Evolutionary conservation across 1,140 invertebrate species (phyloP).

Genomic region (Micrasema longulum): DNA sequence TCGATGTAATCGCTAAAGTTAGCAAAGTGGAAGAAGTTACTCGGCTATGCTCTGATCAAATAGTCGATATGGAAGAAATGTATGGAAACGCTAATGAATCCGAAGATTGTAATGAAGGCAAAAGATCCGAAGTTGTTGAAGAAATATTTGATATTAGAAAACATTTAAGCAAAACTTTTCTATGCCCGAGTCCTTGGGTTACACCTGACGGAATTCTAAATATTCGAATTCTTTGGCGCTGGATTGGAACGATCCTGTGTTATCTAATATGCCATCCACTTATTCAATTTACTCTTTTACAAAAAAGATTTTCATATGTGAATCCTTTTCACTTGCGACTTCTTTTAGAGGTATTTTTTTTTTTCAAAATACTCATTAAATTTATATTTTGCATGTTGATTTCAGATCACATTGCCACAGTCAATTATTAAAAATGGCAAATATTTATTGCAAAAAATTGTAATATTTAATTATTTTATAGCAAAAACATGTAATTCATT

Average conservation of each 20-base stretch:
- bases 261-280: constrained; percentile 73
- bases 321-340: constrained; percentile 56
- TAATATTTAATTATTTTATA: not conserved
- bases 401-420: not conserved
- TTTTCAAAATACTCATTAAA: not conserved
- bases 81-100: not conserved
- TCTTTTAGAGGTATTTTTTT: constrained; percentile 43
- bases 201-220: constrained; percentile 78
- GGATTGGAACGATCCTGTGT: constrained; percentile 73
- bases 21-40: not conserved
- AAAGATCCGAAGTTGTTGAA: not conserved
- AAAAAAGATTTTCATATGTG: constrained; percentile 64
- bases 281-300: constrained; percentile 64
- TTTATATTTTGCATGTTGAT: not conserved
- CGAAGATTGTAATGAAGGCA: not conserved
- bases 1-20: not conserved
- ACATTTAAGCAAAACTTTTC: not conserved
- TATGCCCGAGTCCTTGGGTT: constrained; percentile 71
- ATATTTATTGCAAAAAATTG: not conserved
- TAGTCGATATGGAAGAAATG: not conserved
- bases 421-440: not conserved
- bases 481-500: constrained; percentile 9
- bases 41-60: not conserved
- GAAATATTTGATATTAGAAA: not conserved
- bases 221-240: constrained; percentile 71